Percentiles rank a stretch among this genome's conserved stretches.
These are phyloP conservation scores for Haliaeetus albicilla DNA, from an alignment of 2,797 vertebrate genomes.

Conservation along the genomic window DNA sequence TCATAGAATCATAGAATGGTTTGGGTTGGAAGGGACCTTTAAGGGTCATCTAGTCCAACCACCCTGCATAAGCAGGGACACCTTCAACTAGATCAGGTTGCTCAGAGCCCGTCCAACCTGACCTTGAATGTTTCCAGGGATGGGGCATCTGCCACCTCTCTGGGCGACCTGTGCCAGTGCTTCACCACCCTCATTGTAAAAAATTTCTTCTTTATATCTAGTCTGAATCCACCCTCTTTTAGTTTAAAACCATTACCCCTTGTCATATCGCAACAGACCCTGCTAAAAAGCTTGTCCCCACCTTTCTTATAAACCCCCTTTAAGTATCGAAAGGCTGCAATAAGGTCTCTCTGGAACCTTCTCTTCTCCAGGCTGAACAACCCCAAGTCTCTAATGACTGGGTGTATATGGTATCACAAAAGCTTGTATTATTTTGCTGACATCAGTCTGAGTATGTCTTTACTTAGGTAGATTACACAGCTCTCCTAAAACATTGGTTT, in stretches of 20 bases:
- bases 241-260: background rate
- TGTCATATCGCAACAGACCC: background rate
- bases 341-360: background rate
- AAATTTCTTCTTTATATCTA: background rate
- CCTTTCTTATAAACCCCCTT: background rate
- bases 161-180: too few relatives aligned
- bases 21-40: background rate
- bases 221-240: background rate
- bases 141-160: too few relatives aligned
- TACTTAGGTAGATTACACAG: background rate
- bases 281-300: background rate
- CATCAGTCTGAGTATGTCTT: background rate
- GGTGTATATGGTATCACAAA: background rate
- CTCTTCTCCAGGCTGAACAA: background rate
- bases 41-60: background rate
- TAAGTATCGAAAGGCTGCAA: background rate
- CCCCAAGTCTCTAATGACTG: background rate
- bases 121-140: too few relatives aligned
- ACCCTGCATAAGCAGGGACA: too few relatives aligned
- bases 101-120: background rate
- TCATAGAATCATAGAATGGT: background rate
- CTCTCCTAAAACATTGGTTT: background rate
- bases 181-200: background rate
- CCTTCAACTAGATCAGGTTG: background rate
- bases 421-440: background rate